Evolutionary conservation across 1,140 invertebrate genomes (phyloP), one percentile per base, ranked within the genome.

Genomic region (Idris sp.): DNA sequence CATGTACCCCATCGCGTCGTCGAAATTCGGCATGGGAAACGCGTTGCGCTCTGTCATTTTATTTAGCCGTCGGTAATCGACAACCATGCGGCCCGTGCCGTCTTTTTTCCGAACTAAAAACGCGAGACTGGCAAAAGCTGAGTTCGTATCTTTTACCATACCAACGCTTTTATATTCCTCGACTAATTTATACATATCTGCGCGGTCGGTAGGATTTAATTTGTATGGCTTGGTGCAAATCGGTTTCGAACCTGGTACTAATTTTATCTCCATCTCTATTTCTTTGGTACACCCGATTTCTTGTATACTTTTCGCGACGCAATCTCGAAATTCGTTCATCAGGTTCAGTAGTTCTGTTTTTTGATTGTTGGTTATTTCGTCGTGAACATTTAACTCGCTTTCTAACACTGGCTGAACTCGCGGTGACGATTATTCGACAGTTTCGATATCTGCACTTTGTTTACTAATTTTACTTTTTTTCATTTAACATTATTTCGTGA

Each of bases 241-340:
- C 0, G 53, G 28, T 35, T 58, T 58, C 22, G n/a, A 10, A 11
- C 15, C 38, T 1, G 38, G 26, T 10, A 43, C 43, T n/a, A 56
- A 2, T 43, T 22, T 56, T 4, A 56, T 56, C 1, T 26, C 19
- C 53, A 56, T 43, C 9, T 56, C 38, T 9, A 56, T 56, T 4
- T 56, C 38, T 0, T n/a, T 10, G n/a, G 26, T 38, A 8, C 13
- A 25, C 15, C 51, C 51, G 4, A 54, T 19, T 6, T 54, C 51
- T 6, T 41, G 14, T 14, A 54, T 15, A 41, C 10, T 54, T 16
- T 54, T 54, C 8, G 25, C 51, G 8, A 54, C 51, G 19, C 48
- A 51, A 2, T 36, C 22, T 36, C 48, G 22, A n/a, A 36, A 51
- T 1, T 36, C 8, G 16, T 51, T 54, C 9, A 54, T 41, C 1